Percentiles rank a stretch among this genome's conserved stretches.
Conservation (phyloP, 2,888 invertebrate species). For the Nephrotoma guestfalica region DNA sequence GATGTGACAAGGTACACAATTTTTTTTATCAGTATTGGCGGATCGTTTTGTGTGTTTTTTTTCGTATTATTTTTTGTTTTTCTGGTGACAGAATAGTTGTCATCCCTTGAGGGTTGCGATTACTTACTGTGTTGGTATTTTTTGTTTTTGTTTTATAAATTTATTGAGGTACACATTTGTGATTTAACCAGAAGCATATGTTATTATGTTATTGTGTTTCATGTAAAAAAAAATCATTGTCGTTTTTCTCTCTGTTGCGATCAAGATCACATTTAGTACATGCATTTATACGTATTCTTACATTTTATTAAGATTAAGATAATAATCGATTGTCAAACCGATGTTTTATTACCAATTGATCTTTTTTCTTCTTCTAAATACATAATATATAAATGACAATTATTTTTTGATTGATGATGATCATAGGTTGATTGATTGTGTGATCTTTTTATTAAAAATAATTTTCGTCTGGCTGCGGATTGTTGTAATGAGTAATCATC, state of each 20-base stretch:
- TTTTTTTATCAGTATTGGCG: not conserved
- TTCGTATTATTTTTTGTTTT: not conserved
- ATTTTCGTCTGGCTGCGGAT: not conserved
- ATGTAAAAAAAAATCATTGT: not conserved
- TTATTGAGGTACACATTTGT: not conserved
- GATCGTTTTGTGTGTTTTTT: not conserved
- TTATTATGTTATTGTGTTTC: not conserved
- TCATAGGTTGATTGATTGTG: constrained; percentile 1
- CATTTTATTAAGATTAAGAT: not conserved
- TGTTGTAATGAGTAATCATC: constrained; percentile 1
- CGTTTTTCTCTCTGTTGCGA: not conserved
- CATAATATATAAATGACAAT: not conserved
- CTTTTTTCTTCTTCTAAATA: not conserved
- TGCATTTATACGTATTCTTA: not conserved
- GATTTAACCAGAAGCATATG: constrained; percentile 4
- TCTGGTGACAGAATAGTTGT: constrained; percentile 4
- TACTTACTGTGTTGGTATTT: not conserved
- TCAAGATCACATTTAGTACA: not conserved
- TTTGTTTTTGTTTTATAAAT: not conserved
- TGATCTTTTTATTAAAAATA: not conserved
- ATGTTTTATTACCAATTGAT: constrained; percentile 1
- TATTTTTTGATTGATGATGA: not conserved
- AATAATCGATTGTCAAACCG: not conserved
- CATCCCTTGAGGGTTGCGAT: constrained; percentile 2
- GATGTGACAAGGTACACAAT: constrained; percentile 4